phyloP scores from a whole-genome alignment of 2,113 vertebrate species.

The Gymnobelideus leadbeateri region DNA sequence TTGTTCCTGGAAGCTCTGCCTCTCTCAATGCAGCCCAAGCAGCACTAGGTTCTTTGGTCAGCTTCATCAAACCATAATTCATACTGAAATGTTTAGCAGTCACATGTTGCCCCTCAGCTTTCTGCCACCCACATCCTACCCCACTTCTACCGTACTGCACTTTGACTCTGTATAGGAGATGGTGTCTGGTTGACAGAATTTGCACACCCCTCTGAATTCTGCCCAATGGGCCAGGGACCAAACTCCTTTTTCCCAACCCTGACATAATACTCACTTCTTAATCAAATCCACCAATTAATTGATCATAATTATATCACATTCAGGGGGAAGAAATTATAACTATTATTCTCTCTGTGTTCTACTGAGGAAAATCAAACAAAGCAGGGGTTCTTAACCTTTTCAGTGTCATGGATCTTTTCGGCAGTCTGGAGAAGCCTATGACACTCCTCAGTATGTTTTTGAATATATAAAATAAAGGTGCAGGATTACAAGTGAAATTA shows the following conservation, averaged over 20 bases:
- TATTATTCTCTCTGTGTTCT: conserved; percentile 29
- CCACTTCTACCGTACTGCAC: not conserved
- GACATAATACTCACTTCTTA: conserved; percentile 4
- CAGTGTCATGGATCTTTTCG: not conserved
- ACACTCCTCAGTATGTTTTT: not conserved
- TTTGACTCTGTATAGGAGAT: not conserved
- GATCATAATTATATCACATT: conserved; percentile 42
- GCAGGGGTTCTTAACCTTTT: not conserved
- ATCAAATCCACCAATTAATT: conserved; percentile 49
- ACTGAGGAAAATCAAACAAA: conserved; percentile 3
- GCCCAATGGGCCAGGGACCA: not conserved
- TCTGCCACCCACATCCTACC: not conserved
- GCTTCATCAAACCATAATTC: not conserved
- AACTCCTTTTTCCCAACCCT: conserved; percentile 15
- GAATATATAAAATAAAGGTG: not conserved
- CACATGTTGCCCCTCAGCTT: not conserved
- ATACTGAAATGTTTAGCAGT: not conserved
- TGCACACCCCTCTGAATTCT: not conserved
- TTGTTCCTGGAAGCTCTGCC: not conserved
- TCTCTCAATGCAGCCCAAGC: not conserved
- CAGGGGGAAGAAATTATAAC: not conserved
- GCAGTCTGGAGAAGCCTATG: not conserved
- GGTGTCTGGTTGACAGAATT: not conserved
- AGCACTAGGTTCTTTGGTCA: not conserved
- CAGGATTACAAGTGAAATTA: not conserved